Base-by-base conservation (phyloP, 1,140 invertebrate species). In the Ips typographus region DNA sequence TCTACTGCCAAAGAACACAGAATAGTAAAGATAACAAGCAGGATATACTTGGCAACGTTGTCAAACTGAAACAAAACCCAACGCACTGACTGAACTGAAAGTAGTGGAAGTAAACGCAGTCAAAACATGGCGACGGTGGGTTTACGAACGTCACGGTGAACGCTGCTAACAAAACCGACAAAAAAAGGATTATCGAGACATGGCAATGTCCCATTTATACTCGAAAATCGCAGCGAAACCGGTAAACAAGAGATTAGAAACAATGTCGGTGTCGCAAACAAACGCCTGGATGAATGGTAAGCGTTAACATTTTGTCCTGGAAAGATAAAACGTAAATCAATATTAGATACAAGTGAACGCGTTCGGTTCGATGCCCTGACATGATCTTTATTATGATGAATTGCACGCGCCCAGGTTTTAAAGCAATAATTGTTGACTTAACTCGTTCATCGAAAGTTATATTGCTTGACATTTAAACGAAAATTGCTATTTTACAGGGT, bases 271-370 rank as follows among this genome's bases (percentile, higher is more conserved):
- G 65, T 87, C 89, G 64, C 90, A 92, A 83, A 89, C 90, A 6
- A 91, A 90, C 79, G 84, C 90, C 73, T 93, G 91, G 91, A 89
- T 91, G 82, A 92, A 92, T 80, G 90, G 91, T 92, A 84, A 90
- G 89, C 40, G 39, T 39, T 44, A 59, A 63, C 22, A 22, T 22
- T 22, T 22, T 22, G 22, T 22, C 22, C 22, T 22, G 22, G 22
- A 22, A 22, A 22, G 22, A 22, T 22, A 22, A 22, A 22, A 22
- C 22, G 22, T 22, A 22, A 22, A 22, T 22, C 22, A 22, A 22
- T 22, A 22, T 22, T 22, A 22, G 22, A 22, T 22, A 22, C 22
- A 22, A 22, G 22, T 22, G 22, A 22, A 22, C 22, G 22, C 22
- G 22, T 22, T 22, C 22, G 22, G 22, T 22, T 22, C 22, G 22